A percentile compares a stretch with the other conserved stretches of the same genome.
Conservation (phyloP, 1,140 invertebrate genomes). For the Calosoma granatense region DNA sequence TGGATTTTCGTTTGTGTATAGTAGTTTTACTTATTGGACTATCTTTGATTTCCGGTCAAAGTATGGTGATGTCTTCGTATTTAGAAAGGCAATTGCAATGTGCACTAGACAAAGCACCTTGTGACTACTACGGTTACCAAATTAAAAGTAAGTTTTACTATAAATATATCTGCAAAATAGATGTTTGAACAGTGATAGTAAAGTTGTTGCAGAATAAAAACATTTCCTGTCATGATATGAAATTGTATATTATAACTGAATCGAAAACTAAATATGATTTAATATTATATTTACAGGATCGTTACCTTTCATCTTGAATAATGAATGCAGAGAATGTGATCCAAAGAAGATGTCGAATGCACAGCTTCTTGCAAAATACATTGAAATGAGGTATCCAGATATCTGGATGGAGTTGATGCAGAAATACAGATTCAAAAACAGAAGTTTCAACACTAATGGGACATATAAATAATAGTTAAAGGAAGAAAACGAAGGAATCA, state of each 20-base stretch:
- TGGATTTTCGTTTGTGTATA: background rate
- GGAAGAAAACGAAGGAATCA: background rate
- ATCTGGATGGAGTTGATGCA: constrained; percentile 40
- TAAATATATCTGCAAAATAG: background rate
- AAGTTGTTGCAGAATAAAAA: background rate
- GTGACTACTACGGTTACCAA: constrained; percentile 36
- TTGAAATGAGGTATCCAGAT: constrained; percentile 39
- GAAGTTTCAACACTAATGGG: background rate
- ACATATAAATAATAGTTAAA: background rate
- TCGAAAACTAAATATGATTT: no score
- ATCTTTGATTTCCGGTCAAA: background rate
- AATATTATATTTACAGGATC: background rate
- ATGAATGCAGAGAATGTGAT: constrained; percentile 38
- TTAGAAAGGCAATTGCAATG: constrained; percentile 36
- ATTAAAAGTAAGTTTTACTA: constrained; percentile 34
- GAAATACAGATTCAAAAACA: constrained; percentile 29
- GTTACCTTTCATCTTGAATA: background rate
- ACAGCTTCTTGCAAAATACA: constrained; percentile 36
- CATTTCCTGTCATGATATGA: background rate
- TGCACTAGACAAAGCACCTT: constrained; percentile 37
- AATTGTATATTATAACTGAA: background rate
- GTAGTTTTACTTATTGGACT: background rate
- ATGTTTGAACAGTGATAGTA: background rate
- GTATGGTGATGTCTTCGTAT: constrained; percentile 14
- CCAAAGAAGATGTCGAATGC: constrained; percentile 37